phyloP scores from a whole-genome alignment of 1,140 invertebrate species.

The Capitella teleta region DNA sequence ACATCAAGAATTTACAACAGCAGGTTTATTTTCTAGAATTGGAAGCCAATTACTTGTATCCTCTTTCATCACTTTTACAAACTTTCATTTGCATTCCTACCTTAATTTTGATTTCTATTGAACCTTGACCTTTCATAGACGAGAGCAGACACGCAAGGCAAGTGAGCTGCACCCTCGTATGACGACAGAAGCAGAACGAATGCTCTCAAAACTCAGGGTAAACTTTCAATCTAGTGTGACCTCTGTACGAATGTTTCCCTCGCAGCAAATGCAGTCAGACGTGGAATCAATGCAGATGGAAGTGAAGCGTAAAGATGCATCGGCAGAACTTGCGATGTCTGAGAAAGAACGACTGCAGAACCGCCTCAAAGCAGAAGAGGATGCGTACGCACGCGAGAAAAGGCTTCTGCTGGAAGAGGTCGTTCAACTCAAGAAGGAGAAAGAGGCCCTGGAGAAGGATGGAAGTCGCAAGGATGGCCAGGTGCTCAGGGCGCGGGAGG shows the following conservation, averaged over 20 bases:
- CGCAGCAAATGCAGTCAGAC: constrained; percentile 29
- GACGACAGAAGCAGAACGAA: constrained; percentile 35
- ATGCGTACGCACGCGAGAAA: constrained; percentile 24
- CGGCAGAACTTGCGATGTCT: constrained; percentile 17
- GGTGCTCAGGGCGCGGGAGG: constrained; percentile 23
- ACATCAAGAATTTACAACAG: constrained; percentile 42
- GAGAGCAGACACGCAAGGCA: constrained; percentile 35
- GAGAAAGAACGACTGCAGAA: constrained; percentile 24
- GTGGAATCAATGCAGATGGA: constrained; percentile 27
- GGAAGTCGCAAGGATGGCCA: constrained; percentile 24
- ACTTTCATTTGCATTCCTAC: constrained; percentile 5
- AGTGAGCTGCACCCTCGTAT: constrained; percentile 40
- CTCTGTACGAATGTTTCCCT: neutral
- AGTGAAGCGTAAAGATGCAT: constrained; percentile 23
- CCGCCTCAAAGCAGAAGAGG: constrained; percentile 22
- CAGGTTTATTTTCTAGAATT: constrained; percentile 42
- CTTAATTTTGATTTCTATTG: constrained; percentile 1
- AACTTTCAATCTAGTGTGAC: constrained; percentile 1
- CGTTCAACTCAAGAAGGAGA: constrained; percentile 33
- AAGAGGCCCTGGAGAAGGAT: constrained; percentile 24
- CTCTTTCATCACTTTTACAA: constrained; percentile 4
- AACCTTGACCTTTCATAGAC: constrained; percentile 22
- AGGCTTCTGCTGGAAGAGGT: constrained; percentile 33
- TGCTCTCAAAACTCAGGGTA: constrained; percentile 36
- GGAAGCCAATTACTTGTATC: constrained; percentile 42